Evolutionary conservation across 2,888 invertebrate species (phyloP).

Genomic region (Drepanosiphum platanoidis): DNA sequence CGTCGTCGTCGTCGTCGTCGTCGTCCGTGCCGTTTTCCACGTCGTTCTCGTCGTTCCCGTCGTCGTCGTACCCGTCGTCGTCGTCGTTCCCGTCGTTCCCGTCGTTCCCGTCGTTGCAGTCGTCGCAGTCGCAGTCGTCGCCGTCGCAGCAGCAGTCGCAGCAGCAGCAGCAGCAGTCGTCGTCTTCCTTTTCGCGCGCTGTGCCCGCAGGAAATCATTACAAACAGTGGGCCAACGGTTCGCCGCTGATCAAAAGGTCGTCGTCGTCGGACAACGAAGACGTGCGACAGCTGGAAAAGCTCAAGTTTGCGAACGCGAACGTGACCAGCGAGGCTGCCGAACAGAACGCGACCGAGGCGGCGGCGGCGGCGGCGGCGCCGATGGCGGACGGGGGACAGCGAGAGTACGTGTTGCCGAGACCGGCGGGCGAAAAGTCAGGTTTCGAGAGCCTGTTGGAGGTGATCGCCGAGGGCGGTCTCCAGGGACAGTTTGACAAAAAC

Average conservation of each 20-base stretch:
- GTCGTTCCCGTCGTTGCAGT: background rate
- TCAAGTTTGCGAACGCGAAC: constrained; percentile 18
- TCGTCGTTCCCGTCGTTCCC: background rate
- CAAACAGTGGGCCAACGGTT: constrained; percentile 55
- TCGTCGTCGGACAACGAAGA: constrained; percentile 31
- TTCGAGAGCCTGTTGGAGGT: constrained; percentile 49
- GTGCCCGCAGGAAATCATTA: background rate
- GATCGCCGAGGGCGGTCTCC: constrained; percentile 42
- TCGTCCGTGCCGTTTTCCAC: background rate
- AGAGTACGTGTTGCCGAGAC: constrained; percentile 52
- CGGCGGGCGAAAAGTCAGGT: constrained; percentile 41
- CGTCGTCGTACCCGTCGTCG: background rate
- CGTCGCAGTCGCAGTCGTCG: background rate
- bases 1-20: background rate
- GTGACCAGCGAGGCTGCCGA: background rate
- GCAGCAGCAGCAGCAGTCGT: too few relatives aligned
- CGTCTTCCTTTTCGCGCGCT: background rate
- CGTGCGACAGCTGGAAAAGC: constrained; percentile 43
- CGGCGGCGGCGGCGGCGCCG: background rate
- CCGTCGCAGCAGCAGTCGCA: background rate
- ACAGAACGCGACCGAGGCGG: background rate
- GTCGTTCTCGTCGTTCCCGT: background rate
- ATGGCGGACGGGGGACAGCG: constrained; percentile 52
- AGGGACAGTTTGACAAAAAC: background rate
- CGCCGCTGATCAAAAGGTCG: constrained; percentile 43